Evolutionary conservation across 2,888 invertebrate species (phyloP).

Genomic region (Dicycla oo): DNA sequence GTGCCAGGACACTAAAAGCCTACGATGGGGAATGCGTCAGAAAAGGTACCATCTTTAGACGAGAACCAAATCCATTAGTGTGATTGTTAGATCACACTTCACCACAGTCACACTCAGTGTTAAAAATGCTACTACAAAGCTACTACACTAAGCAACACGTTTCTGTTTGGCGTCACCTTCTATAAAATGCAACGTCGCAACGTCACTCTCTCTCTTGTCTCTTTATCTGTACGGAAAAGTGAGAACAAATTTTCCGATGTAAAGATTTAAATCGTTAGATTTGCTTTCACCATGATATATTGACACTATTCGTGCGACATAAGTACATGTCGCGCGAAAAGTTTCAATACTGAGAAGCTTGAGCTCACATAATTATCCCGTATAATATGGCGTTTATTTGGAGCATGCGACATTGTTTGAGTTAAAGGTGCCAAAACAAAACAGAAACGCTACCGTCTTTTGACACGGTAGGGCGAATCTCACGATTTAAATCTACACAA

Average conservation of each 20-base stretch:
- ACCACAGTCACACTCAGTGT: background rate
- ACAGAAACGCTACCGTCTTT: background rate
- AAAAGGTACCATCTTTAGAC: background rate
- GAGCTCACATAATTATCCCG: background rate
- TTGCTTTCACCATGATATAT: background rate
- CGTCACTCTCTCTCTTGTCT: too few species aligned
- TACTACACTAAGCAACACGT: background rate
- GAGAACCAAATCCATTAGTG: background rate
- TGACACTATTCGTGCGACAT: too few species aligned
- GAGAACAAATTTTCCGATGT: background rate
- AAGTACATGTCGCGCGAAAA: background rate
- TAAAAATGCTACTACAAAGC: background rate
- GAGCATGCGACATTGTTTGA: background rate
- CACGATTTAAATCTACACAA: background rate
- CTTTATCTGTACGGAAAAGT: background rate
- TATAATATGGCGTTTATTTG: background rate
- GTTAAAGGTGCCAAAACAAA: background rate
- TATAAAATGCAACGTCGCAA: background rate
- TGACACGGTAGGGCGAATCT: background rate
- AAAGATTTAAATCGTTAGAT: too few species aligned
- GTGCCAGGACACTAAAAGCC: slow-evolving; percentile 11
- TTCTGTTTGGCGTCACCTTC: background rate
- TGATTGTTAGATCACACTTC: background rate
- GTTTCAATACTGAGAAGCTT: background rate
- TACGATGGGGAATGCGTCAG: slow-evolving; percentile 28